These are phyloP conservation scores for Zaprionus kolodkinae DNA, from an alignment of 1,140 invertebrate genomes.

Conservation along the genomic window DNA sequence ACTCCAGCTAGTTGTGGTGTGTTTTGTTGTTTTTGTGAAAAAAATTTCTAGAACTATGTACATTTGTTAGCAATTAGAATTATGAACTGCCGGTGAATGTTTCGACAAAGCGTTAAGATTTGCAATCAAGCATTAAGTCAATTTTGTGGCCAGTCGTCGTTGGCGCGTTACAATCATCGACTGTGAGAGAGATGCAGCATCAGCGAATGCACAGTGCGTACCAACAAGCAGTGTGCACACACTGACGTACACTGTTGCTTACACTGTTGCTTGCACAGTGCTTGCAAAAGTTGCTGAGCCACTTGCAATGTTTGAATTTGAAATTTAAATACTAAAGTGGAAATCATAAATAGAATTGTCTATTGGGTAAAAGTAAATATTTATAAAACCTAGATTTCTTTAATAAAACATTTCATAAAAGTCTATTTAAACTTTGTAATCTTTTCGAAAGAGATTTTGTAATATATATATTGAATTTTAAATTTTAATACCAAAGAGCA, in stretches of 20 bases:
- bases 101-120: constrained; percentile 76
- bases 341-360: neutral
- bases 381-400: neutral
- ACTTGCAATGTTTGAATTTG: neutral
- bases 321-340: neutral
- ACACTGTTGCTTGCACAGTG: constrained; percentile 29
- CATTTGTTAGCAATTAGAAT: constrained; percentile 78
- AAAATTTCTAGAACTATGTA: constrained; percentile 32
- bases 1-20: neutral
- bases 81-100: constrained; percentile 60
- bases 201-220: constrained; percentile 32
- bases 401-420: neutral
- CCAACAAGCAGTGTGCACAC: constrained; percentile 24
- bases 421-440: too few species aligned
- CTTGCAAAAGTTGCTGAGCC: neutral
- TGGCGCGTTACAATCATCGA: constrained; percentile 53
- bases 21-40: neutral
- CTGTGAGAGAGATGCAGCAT: constrained; percentile 18
- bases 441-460: too few species aligned
- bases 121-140: constrained; percentile 77
- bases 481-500: neutral
- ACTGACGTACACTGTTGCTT: constrained; percentile 4
- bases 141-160: constrained; percentile 61
- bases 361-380: neutral
- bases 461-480: neutral